These are phyloP conservation scores for Channa maculata DNA, from an alignment of 2,113 vertebrate species.

Conservation along the genomic window DNA sequence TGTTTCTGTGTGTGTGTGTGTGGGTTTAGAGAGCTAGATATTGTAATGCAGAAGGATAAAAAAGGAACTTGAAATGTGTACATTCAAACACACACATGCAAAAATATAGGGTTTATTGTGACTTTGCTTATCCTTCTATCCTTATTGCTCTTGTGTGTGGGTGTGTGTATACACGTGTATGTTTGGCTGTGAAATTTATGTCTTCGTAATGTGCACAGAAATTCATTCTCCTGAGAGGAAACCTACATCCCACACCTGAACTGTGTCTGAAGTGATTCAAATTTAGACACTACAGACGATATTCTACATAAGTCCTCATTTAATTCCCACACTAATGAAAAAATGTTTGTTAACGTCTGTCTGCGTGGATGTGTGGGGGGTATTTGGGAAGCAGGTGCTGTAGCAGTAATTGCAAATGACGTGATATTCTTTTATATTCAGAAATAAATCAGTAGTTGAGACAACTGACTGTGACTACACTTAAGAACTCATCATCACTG, in stretches of 20 bases:
- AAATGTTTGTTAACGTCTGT: not conserved
- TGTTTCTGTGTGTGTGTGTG: constrained; percentile 40
- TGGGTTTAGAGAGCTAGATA: constrained; percentile 31
- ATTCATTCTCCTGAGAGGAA: not conserved
- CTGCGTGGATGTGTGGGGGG: not conserved
- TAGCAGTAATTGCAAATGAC: constrained; percentile 9
- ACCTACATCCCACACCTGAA: not conserved
- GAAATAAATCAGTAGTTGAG: not conserved
- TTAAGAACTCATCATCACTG: not conserved
- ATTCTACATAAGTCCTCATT: not conserved
- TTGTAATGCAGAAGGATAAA: constrained; percentile 51
- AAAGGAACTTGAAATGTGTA: constrained; percentile 18
- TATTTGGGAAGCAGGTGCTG: not conserved
- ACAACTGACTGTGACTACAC: constrained; percentile 8
- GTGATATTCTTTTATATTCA: constrained; percentile 1
- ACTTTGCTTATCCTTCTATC: constrained; percentile 18
- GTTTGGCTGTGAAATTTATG: constrained; percentile 10
- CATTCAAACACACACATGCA: constrained; percentile 11
- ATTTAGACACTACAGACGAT: not conserved
- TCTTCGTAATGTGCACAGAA: constrained; percentile 15
- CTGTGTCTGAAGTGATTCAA: not conserved
- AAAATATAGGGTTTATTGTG: constrained; percentile 29
- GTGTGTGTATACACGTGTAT: not conserved
- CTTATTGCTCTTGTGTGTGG: not conserved
- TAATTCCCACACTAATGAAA: not conserved